Conservation (phyloP, 2,888 invertebrate species). For the Drosophila cognata region DNA sequence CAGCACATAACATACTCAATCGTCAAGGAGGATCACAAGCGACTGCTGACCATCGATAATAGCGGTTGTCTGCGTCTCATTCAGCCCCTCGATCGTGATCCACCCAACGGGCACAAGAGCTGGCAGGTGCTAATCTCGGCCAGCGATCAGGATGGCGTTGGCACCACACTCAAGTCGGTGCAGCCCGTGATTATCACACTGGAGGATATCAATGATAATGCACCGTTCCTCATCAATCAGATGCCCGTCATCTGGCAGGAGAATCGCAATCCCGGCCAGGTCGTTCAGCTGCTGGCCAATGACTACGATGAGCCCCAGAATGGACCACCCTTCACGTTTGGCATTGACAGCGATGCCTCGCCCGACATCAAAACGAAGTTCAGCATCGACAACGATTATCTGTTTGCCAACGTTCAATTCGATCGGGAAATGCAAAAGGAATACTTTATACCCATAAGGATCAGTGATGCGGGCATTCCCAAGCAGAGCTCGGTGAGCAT, state of each 20-base stretch:
- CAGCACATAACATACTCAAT: conserved; percentile 92
- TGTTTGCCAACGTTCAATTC: conserved; percentile 91
- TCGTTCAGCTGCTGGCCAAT: conserved; percentile 90
- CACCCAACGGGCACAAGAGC: conserved; percentile 92
- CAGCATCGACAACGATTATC: conserved; percentile 88
- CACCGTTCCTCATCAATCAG: conserved; percentile 92
- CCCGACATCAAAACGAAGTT: conserved; percentile 90
- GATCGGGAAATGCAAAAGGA: conserved; percentile 95
- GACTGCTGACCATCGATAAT: conserved; percentile 90
- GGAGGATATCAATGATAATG: conserved; percentile 97
- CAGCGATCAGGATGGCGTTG: conserved; percentile 90
- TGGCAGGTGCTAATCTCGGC: conserved; percentile 92
- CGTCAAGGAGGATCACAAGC: conserved; percentile 90
- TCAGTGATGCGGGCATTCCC: conserved; percentile 93
- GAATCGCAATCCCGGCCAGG: conserved; percentile 89
- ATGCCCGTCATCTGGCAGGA: conserved; percentile 94
- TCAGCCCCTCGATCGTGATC: conserved; percentile 94
- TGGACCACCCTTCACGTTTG: conserved; percentile 93
- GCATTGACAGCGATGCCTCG: conserved; percentile 86
- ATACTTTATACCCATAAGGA: conserved; percentile 94
- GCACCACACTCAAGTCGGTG: conserved; percentile 86
- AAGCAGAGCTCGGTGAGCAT: conserved; percentile 92
- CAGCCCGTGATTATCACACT: conserved; percentile 89
- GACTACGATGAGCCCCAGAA: conserved; percentile 93
- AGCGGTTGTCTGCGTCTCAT: conserved; percentile 89